Evolutionary conservation across 92 coral and sea anemone genomes (phyloP).

Genomic region (Diadumene lineata): DNA sequence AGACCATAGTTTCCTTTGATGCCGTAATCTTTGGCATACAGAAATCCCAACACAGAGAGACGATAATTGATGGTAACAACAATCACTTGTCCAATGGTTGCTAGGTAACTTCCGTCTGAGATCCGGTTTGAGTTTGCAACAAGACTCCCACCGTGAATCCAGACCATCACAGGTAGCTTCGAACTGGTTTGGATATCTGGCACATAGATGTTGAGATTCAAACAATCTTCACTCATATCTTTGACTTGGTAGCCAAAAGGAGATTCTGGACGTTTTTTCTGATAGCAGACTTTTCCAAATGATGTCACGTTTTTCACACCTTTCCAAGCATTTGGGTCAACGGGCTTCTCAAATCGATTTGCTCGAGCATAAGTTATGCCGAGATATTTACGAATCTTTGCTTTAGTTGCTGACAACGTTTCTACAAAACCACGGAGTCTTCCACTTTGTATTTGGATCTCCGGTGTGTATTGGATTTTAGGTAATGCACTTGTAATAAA

Average conservation of each 20-base stretch:
- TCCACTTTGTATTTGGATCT: neutral
- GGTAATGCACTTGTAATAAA: neutral
- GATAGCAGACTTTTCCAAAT: conserved; percentile 21
- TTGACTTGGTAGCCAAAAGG: neutral
- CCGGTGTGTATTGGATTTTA: neutral
- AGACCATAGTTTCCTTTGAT: conserved; percentile 38
- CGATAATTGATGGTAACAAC: conserved; percentile 31
- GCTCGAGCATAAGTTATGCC: conserved; percentile 29
- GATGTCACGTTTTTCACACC: neutral
- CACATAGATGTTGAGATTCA: conserved; percentile 28
- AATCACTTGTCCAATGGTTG: conserved; percentile 31
- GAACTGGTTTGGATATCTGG: conserved; percentile 2
- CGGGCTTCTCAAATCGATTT: conserved; percentile 22
- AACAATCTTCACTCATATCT: conserved; percentile 26
- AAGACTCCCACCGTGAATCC: conserved; percentile 36
- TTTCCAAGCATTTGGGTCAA: conserved; percentile 15
- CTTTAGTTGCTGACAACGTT: neutral
- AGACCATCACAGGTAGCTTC: conserved; percentile 30
- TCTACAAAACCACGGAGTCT: neutral
- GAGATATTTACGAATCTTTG: neutral
- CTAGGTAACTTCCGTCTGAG: conserved; percentile 35
- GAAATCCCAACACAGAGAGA: conserved; percentile 30
- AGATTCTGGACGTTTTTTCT: neutral
- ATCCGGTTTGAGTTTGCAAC: neutral
- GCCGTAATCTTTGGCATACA: neutral